phyloP scores from a whole-genome alignment of 2,113 vertebrate species.

The Dasyprocta punctata region DNA sequence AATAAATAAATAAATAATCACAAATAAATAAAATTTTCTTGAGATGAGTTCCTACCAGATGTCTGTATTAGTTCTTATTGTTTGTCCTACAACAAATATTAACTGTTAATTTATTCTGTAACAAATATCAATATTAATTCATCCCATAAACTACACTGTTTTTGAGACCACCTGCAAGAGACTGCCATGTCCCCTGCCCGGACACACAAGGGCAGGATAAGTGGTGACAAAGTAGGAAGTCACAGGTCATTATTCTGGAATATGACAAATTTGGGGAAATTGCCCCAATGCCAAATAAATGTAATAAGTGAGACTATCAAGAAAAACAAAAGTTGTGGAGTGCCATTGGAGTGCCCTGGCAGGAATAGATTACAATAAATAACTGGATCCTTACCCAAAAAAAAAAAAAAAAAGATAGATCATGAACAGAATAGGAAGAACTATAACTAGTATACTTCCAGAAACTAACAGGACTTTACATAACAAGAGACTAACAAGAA shows the following conservation, averaged over 20 bases:
- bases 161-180: background rate
- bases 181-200: background rate
- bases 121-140: background rate
- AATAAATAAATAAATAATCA: background rate
- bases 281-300: background rate
- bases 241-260: background rate
- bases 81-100: background rate
- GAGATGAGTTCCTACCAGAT: background rate
- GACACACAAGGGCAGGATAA: background rate
- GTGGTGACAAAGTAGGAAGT: background rate
- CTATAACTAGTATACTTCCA: background rate
- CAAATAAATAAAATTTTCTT: background rate
- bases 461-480: background rate
- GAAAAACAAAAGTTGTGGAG: background rate
- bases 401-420: background rate
- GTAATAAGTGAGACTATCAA: background rate
- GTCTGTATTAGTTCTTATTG: background rate
- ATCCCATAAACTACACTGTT: background rate
- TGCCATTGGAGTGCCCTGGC: background rate
- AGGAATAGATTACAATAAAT: background rate
- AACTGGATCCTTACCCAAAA: background rate
- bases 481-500: conserved; percentile 33
- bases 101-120: background rate
- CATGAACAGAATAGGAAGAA: background rate
- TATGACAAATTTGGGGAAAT: background rate